A percentile compares a stretch with the other conserved stretches of the same genome.
Conservation (phyloP, 1,140 invertebrate species). For the Scaptomyza graminum region DNA sequence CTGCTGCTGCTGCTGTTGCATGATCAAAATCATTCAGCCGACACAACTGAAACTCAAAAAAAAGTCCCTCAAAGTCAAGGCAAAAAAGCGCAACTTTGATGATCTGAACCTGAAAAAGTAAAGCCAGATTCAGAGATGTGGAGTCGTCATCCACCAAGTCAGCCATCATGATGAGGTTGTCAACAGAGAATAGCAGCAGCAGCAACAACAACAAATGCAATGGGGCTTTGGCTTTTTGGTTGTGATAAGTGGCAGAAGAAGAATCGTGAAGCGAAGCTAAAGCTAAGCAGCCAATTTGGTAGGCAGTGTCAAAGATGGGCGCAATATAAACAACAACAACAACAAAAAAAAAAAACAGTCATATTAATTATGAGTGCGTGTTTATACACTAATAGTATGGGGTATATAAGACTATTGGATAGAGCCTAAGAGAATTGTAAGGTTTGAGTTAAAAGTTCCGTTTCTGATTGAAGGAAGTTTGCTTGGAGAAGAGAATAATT, state of each 20-base stretch:
- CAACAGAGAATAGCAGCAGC: constrained; percentile 19
- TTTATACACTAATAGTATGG: not conserved
- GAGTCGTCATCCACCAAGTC: not conserved
- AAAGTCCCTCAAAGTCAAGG: constrained; percentile 33
- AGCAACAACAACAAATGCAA: constrained; percentile 10
- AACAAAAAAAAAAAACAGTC: constrained; percentile 7
- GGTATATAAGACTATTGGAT: too few relatives aligned
- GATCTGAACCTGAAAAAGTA: constrained; percentile 16
- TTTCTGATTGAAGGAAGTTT: too few relatives aligned
- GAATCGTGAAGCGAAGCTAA: not conserved
- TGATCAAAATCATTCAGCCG: constrained; percentile 72
- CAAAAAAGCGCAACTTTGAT: constrained; percentile 11
- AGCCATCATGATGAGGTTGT: constrained; percentile 52
- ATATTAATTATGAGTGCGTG: constrained; percentile 51
- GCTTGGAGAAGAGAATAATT: too few relatives aligned
- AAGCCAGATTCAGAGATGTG: constrained; percentile 3
- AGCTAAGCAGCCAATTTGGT: constrained; percentile 40
- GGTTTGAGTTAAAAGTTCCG: too few relatives aligned
- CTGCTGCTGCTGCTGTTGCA: constrained; percentile 21
- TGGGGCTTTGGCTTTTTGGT: not conserved
- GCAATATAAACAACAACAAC: not conserved
- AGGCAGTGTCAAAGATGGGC: constrained; percentile 51
- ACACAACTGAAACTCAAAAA: constrained; percentile 22
- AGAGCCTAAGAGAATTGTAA: too few relatives aligned
- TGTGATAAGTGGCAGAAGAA: not conserved